Conservation (phyloP, 2,797 vertebrate genomes). For the Mormyrus proboscirostris region DNA sequence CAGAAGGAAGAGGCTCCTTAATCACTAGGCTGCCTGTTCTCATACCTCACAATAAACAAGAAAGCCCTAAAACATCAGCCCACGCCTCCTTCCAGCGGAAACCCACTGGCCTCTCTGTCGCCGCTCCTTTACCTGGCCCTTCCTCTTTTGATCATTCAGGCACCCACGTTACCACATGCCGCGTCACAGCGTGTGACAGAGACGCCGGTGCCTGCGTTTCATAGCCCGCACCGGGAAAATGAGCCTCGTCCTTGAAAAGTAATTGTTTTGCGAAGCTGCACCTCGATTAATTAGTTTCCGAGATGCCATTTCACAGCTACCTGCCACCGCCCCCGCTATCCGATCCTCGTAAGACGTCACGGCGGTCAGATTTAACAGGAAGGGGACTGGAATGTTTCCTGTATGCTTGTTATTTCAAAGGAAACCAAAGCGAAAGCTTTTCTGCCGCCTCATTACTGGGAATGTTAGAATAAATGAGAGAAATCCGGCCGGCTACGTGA, state of each 20-base stretch:
- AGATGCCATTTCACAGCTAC: neutral
- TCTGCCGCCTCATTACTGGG: neutral
- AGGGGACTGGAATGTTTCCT: neutral
- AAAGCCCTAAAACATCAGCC: neutral
- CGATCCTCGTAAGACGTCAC: neutral
- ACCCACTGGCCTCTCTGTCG: neutral
- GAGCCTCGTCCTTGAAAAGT: conserved; percentile 18
- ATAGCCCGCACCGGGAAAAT: neutral
- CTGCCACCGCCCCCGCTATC: neutral
- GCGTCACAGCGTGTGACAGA: neutral
- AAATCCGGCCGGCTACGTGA: neutral
- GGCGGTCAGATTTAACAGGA: neutral
- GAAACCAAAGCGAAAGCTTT: neutral
- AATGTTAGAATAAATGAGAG: neutral
- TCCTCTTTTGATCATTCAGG: neutral
- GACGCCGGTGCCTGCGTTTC: neutral
- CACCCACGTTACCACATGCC: neutral
- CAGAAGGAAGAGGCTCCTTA: neutral
- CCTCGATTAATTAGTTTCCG: neutral
- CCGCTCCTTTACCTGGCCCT: neutral
- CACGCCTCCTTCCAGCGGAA: neutral
- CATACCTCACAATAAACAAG: neutral
- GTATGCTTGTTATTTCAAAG: neutral
- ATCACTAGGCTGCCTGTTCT: neutral
- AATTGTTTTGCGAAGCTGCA: conserved; percentile 12